Conservation (phyloP, 2,113 vertebrate species). For the Hippocampus guttulatus region DNA sequence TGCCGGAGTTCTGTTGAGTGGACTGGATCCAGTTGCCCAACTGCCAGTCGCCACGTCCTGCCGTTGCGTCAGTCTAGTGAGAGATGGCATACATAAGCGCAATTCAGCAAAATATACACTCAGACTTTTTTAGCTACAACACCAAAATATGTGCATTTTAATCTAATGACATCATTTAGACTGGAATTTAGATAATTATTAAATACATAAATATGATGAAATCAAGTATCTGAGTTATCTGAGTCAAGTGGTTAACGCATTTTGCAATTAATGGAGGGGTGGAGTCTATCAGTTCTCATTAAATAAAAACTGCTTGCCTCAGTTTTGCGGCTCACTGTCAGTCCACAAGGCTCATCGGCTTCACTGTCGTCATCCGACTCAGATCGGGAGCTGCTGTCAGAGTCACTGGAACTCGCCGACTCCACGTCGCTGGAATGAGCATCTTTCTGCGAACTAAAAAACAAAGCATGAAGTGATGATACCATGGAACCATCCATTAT, state of each 20-base stretch:
- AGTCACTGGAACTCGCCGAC: constrained; percentile 83
- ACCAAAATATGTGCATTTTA: too few species aligned
- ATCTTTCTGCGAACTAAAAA: constrained; percentile 62
- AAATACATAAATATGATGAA: too few species aligned
- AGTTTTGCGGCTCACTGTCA: constrained; percentile 34
- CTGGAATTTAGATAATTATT: too few species aligned
- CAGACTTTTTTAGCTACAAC: too few species aligned
- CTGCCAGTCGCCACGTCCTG: constrained; percentile 54
- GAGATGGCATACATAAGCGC: background rate
- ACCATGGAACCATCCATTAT: background rate
- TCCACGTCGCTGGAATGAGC: constrained; percentile 80
- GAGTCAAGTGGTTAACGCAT: too few species aligned
- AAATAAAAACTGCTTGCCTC: constrained; percentile 46
- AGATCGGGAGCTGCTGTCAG: constrained; percentile 84
- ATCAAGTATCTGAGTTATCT: too few species aligned
- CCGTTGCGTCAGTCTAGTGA: constrained; percentile 34
- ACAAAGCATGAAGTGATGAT: constrained; percentile 8
- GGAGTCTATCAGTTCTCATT: background rate
- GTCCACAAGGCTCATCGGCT: constrained; percentile 61
- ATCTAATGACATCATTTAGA: too few species aligned
- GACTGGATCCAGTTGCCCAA: constrained; percentile 59
- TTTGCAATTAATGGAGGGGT: background rate
- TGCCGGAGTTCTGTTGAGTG: constrained; percentile 51
- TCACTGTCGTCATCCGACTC: constrained; percentile 79
- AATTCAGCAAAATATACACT: background rate